phyloP scores from a whole-genome alignment of 2,797 vertebrate genomes.

The Dendrocincla tyrannina region DNA sequence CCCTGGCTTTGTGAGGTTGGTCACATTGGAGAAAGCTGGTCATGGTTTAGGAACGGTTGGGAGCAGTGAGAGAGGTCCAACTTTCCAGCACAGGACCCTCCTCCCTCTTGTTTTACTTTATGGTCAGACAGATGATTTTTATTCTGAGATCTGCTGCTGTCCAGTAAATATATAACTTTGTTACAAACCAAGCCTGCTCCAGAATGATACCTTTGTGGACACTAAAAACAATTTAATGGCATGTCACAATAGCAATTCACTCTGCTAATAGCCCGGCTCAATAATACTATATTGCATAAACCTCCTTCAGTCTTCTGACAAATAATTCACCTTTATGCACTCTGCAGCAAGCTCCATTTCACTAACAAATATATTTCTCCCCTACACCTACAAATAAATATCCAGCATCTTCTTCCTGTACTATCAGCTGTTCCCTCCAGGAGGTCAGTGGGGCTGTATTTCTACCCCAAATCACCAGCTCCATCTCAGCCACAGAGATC shows the following conservation, averaged over 20 bases:
- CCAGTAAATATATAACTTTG: conserved; percentile 83
- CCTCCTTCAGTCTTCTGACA: conserved; percentile 77
- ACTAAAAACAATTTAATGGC: conserved; percentile 86
- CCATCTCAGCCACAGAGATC: conserved; percentile 13
- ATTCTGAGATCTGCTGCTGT: conserved; percentile 77
- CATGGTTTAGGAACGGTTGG: not conserved
- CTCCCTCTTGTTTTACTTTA: conserved; percentile 52
- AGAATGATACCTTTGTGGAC: conserved; percentile 83
- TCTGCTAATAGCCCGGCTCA: conserved; percentile 82
- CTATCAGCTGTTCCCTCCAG: conserved; percentile 67
- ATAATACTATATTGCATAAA: conserved; percentile 82
- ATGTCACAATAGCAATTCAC: conserved; percentile 84
- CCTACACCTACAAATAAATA: conserved; percentile 78
- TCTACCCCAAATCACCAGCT: conserved; percentile 44
- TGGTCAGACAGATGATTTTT: conserved; percentile 70
- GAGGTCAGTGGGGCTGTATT: conserved; percentile 69
- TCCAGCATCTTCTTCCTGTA: conserved; percentile 64
- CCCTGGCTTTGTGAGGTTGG: not conserved
- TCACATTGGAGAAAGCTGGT: not conserved
- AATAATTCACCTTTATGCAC: conserved; percentile 84
- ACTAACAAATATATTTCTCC: conserved; percentile 82
- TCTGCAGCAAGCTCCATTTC: conserved; percentile 80
- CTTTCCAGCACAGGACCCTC: not conserved
- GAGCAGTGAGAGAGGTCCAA: not conserved
- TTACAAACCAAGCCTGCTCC: conserved; percentile 79